Base-by-base conservation (phyloP, 2,888 invertebrate species). In the Rosalia funebris region DNA sequence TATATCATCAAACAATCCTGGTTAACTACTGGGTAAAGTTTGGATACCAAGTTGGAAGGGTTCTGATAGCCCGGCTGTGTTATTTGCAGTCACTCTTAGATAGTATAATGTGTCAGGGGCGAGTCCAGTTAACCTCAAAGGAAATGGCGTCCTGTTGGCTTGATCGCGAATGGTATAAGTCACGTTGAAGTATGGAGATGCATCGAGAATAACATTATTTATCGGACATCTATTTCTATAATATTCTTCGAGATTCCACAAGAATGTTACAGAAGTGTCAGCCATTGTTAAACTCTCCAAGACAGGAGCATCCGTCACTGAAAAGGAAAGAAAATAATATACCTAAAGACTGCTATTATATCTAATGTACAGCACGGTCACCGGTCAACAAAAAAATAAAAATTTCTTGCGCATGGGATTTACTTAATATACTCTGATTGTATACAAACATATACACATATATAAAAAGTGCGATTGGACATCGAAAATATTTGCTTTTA, bases 21-120 rank as follows among this genome's bases (percentile, higher is more conserved):
- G 7, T 25, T 25, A 25, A 7, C 7, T 7, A 34, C 11, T 34
- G 7, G 19, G 20, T 12, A 14, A 9, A 3, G 44, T 44, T 20
- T 44, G 44, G 3, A 44, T 14, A 2, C 20, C 44, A 5, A 44
- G 11, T 14, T 44, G 44, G 11, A 44, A n/a, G 7, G 44, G 44
- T 5, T 3, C 11, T 9, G 44, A 20, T 5, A 10, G 1, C 14
- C 44, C 44, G 5, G 12, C 44, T 1, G 12, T 12, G 7, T 44
- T 44, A 0, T 12, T 9, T 12, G 20, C 14, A 9, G 11, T 44
- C 1, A 44, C 25, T 4, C 44, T 19, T 11, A 44, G 14, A 2
- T 12, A 11, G 10, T 44, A 44, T 20, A 44, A 12, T 1, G 7
- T 20, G 25, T 44, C 25, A 12, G 44, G 12, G 9, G 5, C 7